Evolutionary conservation across 2,113 vertebrate species (phyloP).

Genomic region (Eulemur macaco): DNA sequence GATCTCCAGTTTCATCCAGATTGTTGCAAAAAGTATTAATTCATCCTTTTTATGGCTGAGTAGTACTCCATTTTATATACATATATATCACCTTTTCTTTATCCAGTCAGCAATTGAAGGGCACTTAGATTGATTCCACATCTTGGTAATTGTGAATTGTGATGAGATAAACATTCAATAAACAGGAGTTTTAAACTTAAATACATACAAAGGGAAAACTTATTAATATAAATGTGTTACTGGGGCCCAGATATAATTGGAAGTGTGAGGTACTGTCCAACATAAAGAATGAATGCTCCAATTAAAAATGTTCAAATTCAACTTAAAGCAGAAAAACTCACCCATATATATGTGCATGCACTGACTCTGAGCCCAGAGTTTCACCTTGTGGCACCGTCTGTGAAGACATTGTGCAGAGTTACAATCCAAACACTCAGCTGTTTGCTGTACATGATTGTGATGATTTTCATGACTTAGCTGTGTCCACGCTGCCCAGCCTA

Average conservation of each 20-base stretch:
- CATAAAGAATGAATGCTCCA: not conserved
- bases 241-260: not conserved
- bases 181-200: not conserved
- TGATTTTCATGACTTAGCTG: not conserved
- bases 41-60: no score
- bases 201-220: not conserved
- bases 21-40: no score
- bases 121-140: no score
- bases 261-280: not conserved
- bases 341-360: not conserved
- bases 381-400: fast-evolving
- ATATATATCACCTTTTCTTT: no score
- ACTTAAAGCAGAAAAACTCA: not conserved
- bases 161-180: no score
- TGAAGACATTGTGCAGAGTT: not conserved
- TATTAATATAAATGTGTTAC: not conserved
- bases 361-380: not conserved
- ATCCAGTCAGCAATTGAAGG: no score
- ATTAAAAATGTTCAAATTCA: not conserved
- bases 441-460: not conserved
- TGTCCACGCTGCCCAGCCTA: not conserved
- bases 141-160: no score
- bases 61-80: no score
- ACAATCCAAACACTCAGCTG: not conserved
- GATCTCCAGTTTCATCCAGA: no score